Evolutionary conservation across 2,113 vertebrate species (phyloP).

Genomic region (Alouatta palliata): DNA sequence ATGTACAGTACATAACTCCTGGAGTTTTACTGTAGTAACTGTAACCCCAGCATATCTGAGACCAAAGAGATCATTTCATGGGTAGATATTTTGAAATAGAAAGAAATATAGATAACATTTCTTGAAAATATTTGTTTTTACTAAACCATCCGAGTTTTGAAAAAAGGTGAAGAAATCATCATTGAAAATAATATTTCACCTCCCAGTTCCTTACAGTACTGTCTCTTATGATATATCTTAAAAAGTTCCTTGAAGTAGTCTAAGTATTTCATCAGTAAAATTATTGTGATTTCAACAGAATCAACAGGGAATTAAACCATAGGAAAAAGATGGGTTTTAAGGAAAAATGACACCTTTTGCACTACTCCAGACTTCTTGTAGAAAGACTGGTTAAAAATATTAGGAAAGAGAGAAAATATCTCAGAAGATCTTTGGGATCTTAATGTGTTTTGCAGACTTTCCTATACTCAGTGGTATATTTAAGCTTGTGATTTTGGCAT

Average conservation of each 20-base stretch:
- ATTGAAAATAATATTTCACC: constrained; percentile 8
- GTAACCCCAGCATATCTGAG: constrained; percentile 70
- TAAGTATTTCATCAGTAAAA: not conserved
- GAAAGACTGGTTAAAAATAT: constrained; percentile 43
- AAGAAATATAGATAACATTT: not conserved
- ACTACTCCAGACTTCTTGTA: not conserved
- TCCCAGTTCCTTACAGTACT: not conserved
- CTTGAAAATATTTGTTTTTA: constrained; percentile 25
- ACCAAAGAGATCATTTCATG: constrained; percentile 33
- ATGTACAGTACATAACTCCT: constrained; percentile 75
- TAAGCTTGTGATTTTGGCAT: constrained; percentile 13
- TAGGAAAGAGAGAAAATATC: constrained; percentile 39
- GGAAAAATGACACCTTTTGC: constrained; percentile 33
- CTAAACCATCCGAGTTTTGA: not conserved
- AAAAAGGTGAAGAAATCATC: not conserved
- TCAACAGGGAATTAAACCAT: constrained; percentile 38
- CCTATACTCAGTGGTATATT: not conserved
- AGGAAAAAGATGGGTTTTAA: not conserved
- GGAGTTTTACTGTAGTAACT: constrained; percentile 76
- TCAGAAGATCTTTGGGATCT: constrained; percentile 14
- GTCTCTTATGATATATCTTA: not conserved
- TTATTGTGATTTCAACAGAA: constrained; percentile 45
- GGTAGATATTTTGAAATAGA: constrained; percentile 4
- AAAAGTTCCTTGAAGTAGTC: not conserved
- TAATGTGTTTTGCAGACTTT: constrained; percentile 72